A percentile compares a stretch with the other conserved stretches of the same genome.
These are phyloP conservation scores for Centropus bengalensis DNA, from an alignment of 2,113 vertebrate species.

Conservation along the genomic window DNA sequence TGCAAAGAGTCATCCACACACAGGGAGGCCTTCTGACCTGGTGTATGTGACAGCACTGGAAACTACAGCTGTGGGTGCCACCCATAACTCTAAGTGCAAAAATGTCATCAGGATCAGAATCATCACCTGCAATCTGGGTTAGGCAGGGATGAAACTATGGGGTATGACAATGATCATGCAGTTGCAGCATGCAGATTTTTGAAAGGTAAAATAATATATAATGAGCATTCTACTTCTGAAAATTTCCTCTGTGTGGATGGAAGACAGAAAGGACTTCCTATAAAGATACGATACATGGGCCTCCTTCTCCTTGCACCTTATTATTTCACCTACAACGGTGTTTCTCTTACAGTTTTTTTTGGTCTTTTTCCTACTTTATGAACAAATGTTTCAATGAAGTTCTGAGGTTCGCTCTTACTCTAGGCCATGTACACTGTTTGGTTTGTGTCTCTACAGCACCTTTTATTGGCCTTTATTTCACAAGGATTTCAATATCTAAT, in stretches of 20 bases:
- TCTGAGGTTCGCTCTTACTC: background rate
- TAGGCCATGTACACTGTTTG: background rate
- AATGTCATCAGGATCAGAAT: background rate
- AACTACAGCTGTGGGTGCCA: accelerated
- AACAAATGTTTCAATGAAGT: background rate
- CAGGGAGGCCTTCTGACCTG: accelerated
- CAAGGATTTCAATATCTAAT: background rate
- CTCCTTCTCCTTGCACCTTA: background rate
- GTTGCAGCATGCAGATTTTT: background rate
- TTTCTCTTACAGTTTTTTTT: background rate
- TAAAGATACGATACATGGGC: background rate
- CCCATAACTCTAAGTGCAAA: background rate
- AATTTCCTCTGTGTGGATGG: background rate
- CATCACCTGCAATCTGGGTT: background rate
- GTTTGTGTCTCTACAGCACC: background rate
- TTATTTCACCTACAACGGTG: background rate
- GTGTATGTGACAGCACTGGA: background rate
- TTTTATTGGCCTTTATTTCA: background rate
- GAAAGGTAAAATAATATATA: background rate
- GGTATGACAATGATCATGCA: background rate
- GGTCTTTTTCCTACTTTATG: background rate
- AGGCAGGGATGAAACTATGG: background rate
- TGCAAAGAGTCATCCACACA: background rate
- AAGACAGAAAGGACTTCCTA: background rate
- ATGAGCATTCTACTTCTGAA: background rate